These are phyloP conservation scores for Cervus canadensis DNA, from an alignment of 2,113 vertebrate species.

Conservation along the genomic window DNA sequence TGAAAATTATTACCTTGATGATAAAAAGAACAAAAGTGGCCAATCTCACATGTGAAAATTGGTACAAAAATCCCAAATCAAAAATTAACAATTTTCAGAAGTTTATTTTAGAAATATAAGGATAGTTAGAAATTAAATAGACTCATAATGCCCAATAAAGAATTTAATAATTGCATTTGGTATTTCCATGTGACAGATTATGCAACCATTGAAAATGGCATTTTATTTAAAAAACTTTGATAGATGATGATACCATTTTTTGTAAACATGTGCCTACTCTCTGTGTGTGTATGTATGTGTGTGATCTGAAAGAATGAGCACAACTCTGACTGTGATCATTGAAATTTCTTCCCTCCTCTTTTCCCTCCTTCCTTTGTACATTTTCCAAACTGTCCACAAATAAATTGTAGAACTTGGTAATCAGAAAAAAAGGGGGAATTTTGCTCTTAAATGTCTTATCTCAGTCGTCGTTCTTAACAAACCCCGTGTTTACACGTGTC, in stretches of 20 bases:
- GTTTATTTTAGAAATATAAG: background rate
- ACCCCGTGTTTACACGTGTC: background rate
- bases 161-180: background rate
- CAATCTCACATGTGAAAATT: background rate
- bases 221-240: background rate
- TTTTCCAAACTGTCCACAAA: constrained; percentile 31
- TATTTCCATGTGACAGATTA: background rate
- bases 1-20: background rate
- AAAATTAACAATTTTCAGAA: background rate
- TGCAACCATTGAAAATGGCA: background rate
- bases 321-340: background rate
- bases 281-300: background rate
- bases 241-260: background rate
- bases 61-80: background rate
- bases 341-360: background rate
- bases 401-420: background rate
- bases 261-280: background rate
- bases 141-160: background rate
- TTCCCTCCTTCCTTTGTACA: background rate
- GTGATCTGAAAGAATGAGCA: background rate
- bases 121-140: background rate
- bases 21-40: background rate
- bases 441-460: constrained; percentile 4
- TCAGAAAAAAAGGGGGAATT: background rate
- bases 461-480: background rate